Conservation (phyloP, 2,113 vertebrate genomes). For the Aphyosemion australe region DNA sequence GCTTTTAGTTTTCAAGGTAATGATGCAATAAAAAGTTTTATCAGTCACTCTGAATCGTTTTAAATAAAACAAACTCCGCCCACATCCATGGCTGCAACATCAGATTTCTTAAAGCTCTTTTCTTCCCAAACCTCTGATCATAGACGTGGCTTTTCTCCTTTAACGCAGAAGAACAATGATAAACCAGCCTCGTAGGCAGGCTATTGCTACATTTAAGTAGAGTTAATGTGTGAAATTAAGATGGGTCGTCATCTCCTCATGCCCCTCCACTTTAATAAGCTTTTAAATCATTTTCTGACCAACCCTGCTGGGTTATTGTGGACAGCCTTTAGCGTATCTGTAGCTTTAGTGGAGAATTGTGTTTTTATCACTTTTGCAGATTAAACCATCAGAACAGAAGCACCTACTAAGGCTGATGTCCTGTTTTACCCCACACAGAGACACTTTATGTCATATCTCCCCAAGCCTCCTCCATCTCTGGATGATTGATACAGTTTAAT, state of each 20-base stretch:
- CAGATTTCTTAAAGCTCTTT: no score
- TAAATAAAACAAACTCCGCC: no score
- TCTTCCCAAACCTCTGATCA: no score
- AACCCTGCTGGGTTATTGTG: not conserved
- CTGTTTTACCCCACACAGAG: not conserved
- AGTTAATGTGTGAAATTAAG: not conserved
- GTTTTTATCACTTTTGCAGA: not conserved
- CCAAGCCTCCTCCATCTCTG: no score
- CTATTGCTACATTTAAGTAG: not conserved
- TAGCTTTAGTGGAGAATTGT: not conserved
- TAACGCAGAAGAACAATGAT: not conserved
- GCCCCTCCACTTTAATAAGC: not conserved
- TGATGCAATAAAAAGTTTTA: no score
- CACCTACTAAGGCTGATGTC: not conserved
- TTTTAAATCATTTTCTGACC: not conserved
- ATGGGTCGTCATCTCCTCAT: not conserved
- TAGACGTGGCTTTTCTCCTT: not conserved
- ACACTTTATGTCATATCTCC: not conserved
- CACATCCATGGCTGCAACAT: no score
- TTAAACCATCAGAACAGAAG: not conserved
- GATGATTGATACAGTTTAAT: not conserved
- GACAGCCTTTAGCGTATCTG: not conserved
- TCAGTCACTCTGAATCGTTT: no score
- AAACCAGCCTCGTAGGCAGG: no score
- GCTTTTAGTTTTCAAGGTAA: no score